A percentile compares a stretch with the other conserved stretches of the same genome.
phyloP scores from a whole-genome alignment of 2,113 vertebrate species.

The Daubentonia madagascariensis region DNA sequence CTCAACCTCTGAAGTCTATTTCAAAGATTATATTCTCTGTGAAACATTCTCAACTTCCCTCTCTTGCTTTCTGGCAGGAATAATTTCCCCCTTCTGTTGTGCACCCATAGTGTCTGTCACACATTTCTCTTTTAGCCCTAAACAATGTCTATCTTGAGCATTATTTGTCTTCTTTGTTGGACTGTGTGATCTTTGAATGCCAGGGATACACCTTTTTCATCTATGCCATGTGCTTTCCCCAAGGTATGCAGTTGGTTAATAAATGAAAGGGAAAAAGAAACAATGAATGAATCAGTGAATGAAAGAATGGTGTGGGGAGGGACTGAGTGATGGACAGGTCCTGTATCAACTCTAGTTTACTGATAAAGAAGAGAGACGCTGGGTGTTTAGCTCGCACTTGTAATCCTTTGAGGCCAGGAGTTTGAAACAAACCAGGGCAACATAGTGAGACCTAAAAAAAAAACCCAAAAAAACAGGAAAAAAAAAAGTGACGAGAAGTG shows the following conservation, averaged over 20 bases:
- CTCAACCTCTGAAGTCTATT: neutral
- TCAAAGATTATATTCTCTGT: neutral
- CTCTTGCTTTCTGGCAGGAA: neutral
- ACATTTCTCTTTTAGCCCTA: neutral
- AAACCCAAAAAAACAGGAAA: neutral
- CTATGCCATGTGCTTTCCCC: neutral
- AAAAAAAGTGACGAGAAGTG: neutral
- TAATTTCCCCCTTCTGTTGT: neutral
- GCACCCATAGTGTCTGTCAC: neutral
- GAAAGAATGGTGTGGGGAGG: neutral
- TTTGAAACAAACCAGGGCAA: too few relatives aligned
- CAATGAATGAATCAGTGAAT: neutral
- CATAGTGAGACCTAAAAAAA: too few relatives aligned
- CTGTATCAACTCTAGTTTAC: neutral
- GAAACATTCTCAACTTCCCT: neutral
- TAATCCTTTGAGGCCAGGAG: too few relatives aligned
- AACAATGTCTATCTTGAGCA: neutral
- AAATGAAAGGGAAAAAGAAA: neutral
- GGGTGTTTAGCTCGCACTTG: too few relatives aligned
- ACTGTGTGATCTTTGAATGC: neutral
- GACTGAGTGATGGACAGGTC: neutral
- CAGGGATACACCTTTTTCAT: neutral
- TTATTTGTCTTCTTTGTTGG: neutral
- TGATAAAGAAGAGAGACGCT: neutral
- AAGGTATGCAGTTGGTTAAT: neutral